Base-by-base conservation (phyloP, 2,888 invertebrate genomes). In the Podabrus alpinus region DNA sequence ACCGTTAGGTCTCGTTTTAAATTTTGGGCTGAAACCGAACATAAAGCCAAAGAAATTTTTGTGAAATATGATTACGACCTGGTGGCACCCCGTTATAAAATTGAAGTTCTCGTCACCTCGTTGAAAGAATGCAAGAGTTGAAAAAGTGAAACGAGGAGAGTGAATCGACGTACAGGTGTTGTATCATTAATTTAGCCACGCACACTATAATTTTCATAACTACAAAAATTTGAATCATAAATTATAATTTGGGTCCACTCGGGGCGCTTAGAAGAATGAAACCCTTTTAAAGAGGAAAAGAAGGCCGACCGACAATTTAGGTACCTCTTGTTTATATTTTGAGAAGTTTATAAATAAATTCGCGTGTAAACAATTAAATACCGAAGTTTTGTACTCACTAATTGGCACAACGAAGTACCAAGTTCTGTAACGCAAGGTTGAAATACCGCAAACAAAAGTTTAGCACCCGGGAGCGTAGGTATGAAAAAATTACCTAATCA, bases 201-300 rank as follows among this genome's bases (percentile, higher is more conserved):
- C 70, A 72, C 75, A 72, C 75, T 79, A 75, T 78, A 78, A 78
- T 79, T 78, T 79, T 78, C 78, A 77, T 78, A 76, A 78, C 78
- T 79, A 78, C 78, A 77, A 72, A 79, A 79, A 78, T 79, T 77
- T 70, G 71, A 74, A 77, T 74, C 76, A 78, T 79, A 79, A 79
- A 79, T 79, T 77, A 79, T 77, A 78, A 76, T 73, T 76, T 79
- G 66, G 74, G 75, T 75, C 71, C 72, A 70, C 75, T 72, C 70
- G 59, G 59, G 75, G 75, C 75, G 45, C 67, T 75, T 73, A 71
- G 70, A 45, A n/a, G 45, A 45, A 45, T 73, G 67, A 69, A 67
- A 59, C 68, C 70, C 75, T 70, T 62, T 61, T 75, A 21, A 45
- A 24, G 67, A 67, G 45, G 64, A 75, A 66, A 71, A 69, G 75